Percentiles rank a stretch among this genome's conserved stretches.
Conservation (phyloP, 1,140 invertebrate species). For the Augochlora pura region DNA sequence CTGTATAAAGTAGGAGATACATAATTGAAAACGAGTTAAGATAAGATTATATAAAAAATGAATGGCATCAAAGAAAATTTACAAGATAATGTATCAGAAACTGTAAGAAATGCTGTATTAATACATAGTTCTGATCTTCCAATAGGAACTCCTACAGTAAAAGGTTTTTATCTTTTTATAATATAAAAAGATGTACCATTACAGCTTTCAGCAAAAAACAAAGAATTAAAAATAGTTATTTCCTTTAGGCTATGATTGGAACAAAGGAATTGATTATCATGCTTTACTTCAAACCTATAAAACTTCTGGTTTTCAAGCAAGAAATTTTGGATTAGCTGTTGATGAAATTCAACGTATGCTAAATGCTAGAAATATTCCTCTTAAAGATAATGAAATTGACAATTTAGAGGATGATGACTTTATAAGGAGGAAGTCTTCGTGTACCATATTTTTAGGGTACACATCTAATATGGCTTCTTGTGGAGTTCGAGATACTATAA, state of each 20-base stretch:
- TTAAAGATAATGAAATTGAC: slow-evolving; percentile 85
- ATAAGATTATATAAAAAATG: neutral
- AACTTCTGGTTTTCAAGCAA: slow-evolving; percentile 96
- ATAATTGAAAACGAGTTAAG: neutral
- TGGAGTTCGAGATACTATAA: slow-evolving; percentile 94
- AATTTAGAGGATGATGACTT: slow-evolving; percentile 88
- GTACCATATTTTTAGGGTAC: slow-evolving; percentile 98
- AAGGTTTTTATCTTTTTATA: slow-evolving; percentile 76
- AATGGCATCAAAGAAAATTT: slow-evolving; percentile 29
- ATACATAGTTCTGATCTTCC: slow-evolving; percentile 84
- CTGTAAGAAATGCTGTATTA: slow-evolving; percentile 84
- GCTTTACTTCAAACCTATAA: slow-evolving; percentile 90
- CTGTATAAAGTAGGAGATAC: neutral
- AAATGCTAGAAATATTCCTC: slow-evolving; percentile 83
- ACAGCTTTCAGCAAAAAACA: neutral
- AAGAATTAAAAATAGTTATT: slow-evolving; percentile 16
- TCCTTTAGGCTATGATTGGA: slow-evolving; percentile 93
- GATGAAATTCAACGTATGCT: slow-evolving; percentile 97
- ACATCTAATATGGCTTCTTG: slow-evolving; percentile 99
- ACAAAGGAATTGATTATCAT: slow-evolving; percentile 93
- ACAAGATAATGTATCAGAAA: slow-evolving; percentile 62
- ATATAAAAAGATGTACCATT: slow-evolving; percentile 3
- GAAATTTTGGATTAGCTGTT: slow-evolving; percentile 94
- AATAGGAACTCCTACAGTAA: slow-evolving; percentile 83
- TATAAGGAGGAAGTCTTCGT: slow-evolving; percentile 88